Base-by-base conservation (phyloP, 2,797 vertebrate species). In the Numenius phaeopus region DNA sequence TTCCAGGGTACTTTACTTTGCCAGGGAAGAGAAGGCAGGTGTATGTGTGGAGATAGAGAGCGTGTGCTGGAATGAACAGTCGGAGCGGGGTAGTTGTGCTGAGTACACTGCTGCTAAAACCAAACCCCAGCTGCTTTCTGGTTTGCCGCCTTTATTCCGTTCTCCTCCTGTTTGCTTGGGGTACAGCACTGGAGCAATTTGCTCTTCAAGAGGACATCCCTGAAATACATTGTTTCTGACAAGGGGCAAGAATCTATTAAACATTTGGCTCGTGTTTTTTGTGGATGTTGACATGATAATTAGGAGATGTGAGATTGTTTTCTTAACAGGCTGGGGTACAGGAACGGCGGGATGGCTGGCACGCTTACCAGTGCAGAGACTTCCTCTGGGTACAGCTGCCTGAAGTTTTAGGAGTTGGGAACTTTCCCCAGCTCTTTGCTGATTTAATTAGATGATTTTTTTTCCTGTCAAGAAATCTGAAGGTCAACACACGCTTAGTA, bases 401-500 rank as follows among this genome's bases (percentile, higher is more conserved):
- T 8, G 24, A 87, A 92, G 83, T 87, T 87, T 54, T 19, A 55
- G 82, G 72, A 92, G 52, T 78, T 8, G 1, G 76, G 90, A 89
- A 95, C 75, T 83, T 77, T 94, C 89, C 70, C 77, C 94, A 85
- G 52, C 72, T 97, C 64, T 91, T 92, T 66, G 39, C 70, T 94
- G 69, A 49, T 76, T 96, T 86, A 90, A 94, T 94, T 96, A 95
- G 80, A 78, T 59, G 34, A n/a, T 59, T 39, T 61, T n/a, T 73
- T 92, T 50, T 37, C 52, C 66, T 78, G 75, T 90, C 89, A 94
- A 95, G 84, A 91, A 93, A 92, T 84, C 91, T 85, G 87, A 96
- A 97, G 91, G 86, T 95, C 50, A 95, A 40, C 84, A 94, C 78
- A 40, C 66, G 78, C 89, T 92, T 73, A 85, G 62, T 61, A 83